Conservation (phyloP, 2,797 vertebrate genomes). For the Muscicapa striata region DNA sequence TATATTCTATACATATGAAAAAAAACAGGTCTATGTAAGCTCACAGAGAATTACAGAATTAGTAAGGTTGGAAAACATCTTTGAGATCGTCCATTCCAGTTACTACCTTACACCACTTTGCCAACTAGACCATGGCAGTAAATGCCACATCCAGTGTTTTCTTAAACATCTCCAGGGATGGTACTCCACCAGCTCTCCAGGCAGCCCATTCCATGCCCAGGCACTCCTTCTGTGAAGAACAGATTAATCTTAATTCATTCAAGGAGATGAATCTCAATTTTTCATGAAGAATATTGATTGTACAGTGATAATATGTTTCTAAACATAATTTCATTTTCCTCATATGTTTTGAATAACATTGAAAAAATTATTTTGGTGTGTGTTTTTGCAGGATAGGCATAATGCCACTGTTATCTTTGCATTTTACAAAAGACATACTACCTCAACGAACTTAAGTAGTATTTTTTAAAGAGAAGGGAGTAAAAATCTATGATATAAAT, state of each 20-base stretch:
- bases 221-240: neutral
- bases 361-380: neutral
- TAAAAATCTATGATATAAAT: neutral
- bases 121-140: neutral
- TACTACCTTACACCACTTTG: neutral
- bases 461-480: neutral
- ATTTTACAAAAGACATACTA: neutral
- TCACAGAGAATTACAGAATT: neutral
- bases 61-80: neutral
- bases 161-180: neutral
- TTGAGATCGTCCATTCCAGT: neutral
- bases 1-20: neutral
- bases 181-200: neutral
- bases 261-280: neutral
- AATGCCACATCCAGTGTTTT: neutral
- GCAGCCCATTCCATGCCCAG: neutral
- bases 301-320: neutral
- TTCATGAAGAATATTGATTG: neutral
- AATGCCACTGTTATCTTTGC: neutral
- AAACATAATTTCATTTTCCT: neutral
- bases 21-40: neutral
- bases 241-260: neutral
- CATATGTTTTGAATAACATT: neutral
- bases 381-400: neutral
- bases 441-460: neutral